A percentile compares a stretch with the other conserved stretches of the same genome.
Conservation (phyloP, 2,797 vertebrate genomes). For the Megaceryle alcyon region DNA sequence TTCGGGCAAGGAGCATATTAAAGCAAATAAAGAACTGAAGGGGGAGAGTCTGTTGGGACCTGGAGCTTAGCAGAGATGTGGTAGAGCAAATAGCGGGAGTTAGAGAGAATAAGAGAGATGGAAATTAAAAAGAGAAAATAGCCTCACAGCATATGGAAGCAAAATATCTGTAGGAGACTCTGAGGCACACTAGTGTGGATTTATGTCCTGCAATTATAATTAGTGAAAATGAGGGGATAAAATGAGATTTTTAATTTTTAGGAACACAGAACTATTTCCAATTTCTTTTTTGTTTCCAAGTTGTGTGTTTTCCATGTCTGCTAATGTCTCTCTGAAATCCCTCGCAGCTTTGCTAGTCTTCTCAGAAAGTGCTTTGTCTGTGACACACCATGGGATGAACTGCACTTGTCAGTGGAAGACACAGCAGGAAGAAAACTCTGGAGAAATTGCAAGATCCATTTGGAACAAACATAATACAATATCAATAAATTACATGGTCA, state of each 20-base stretch:
- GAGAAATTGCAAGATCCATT: background rate
- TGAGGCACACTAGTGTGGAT: conserved; percentile 9
- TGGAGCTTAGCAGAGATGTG: conserved; percentile 29
- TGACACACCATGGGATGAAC: background rate
- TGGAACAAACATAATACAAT: background rate
- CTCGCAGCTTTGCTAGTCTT: background rate
- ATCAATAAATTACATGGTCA: background rate
- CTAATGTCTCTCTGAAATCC: background rate
- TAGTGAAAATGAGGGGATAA: conserved; percentile 27
- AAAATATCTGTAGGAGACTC: conserved; percentile 44
- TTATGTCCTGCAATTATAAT: conserved; percentile 48
- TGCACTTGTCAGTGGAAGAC: background rate
- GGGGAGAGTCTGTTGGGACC: conserved; percentile 13
- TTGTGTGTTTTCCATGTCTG: background rate
- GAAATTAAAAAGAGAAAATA: conserved; percentile 46
- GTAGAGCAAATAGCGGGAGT: conserved; percentile 43
- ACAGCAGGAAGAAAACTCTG: background rate
- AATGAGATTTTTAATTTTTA: conserved; percentile 37
- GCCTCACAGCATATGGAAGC: conserved; percentile 6
- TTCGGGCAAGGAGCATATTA: conserved; percentile 39
- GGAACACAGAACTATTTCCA: background rate
- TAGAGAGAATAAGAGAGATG: conserved; percentile 24
- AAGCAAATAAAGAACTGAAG: conserved; percentile 56
- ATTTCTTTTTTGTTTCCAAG: background rate
- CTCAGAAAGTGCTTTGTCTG: background rate